Conservation (phyloP, 2,888 invertebrate genomes). For the Drosophila imparisetae region DNA sequence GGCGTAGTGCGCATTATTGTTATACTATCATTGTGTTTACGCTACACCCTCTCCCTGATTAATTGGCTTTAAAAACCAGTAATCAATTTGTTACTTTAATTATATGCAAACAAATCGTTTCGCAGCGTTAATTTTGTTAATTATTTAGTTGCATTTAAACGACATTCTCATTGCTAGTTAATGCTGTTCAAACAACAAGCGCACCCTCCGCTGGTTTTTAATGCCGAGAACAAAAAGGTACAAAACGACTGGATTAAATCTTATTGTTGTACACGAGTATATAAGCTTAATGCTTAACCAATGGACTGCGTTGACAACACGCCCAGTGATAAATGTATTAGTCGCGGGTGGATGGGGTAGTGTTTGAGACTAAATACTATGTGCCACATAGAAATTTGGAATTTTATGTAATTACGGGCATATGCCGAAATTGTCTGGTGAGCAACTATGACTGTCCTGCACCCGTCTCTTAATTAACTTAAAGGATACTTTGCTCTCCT, state of each 20-base stretch:
- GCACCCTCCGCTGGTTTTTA: conserved; percentile 61
- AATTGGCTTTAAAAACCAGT: conserved; percentile 55
- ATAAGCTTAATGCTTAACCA: conserved; percentile 38
- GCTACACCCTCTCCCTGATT: conserved; percentile 13
- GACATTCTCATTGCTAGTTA: conserved; percentile 57
- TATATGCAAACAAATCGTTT: conserved; percentile 72
- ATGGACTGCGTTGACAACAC: conserved; percentile 40
- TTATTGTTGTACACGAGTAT: conserved; percentile 21
- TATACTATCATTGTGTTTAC: conserved; percentile 21
- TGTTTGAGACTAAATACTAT: background rate
- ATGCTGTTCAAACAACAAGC: conserved; percentile 45
- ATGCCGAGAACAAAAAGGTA: conserved; percentile 37
- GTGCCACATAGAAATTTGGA: background rate
- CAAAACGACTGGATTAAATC: conserved; percentile 47
- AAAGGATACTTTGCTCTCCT: background rate
- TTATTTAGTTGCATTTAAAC: conserved; percentile 69
- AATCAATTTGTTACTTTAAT: conserved; percentile 63
- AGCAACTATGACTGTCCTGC: background rate
- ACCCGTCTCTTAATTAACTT: background rate
- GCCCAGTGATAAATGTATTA: conserved; percentile 15
- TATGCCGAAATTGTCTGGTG: background rate
- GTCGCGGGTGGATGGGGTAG: background rate
- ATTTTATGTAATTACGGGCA: background rate
- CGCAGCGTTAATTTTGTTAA: conserved; percentile 62
- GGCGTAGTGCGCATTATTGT: conserved; percentile 42